Percentiles rank a stretch among this genome's conserved stretches.
Conservation (phyloP, 2,113 vertebrate species). For the Eulemur macaco region DNA sequence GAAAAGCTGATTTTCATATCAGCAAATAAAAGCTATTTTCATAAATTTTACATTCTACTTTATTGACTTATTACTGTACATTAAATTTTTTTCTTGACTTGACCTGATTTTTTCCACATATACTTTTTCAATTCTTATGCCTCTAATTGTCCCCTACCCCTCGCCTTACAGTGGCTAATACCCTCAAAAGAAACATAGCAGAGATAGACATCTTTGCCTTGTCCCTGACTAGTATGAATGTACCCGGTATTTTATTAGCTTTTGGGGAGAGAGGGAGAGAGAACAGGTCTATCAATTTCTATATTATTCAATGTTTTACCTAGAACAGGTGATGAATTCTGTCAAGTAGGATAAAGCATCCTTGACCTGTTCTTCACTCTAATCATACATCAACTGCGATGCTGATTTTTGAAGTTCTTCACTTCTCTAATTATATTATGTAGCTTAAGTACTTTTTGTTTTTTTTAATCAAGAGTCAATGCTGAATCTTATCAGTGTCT, state of each 20-base stretch:
- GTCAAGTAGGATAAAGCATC: not conserved
- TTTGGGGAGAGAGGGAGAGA: not conserved
- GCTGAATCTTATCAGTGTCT: not conserved
- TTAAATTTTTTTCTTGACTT: not conserved
- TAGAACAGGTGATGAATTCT: not conserved
- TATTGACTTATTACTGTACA: not conserved
- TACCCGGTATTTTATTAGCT: slow-evolving; percentile 1
- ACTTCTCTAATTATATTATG: not conserved
- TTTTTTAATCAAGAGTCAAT: not conserved
- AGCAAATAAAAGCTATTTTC: not conserved
- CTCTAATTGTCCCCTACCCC: not conserved
- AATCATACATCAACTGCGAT: not conserved
- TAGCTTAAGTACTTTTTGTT: not conserved
- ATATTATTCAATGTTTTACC: not conserved
- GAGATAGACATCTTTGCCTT: not conserved
- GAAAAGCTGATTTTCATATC: not conserved
- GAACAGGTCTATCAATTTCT: not conserved
- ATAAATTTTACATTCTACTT: slow-evolving; percentile 10
- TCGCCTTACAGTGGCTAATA: not conserved
- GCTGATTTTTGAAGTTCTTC: not conserved
- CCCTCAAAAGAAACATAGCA: not conserved
- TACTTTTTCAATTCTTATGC: not conserved
- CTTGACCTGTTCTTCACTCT: not conserved
- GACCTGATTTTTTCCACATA: not conserved
- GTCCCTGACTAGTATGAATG: not conserved